Conservation (phyloP, 2,113 vertebrate species). For the Gopherus flavomarginatus region DNA sequence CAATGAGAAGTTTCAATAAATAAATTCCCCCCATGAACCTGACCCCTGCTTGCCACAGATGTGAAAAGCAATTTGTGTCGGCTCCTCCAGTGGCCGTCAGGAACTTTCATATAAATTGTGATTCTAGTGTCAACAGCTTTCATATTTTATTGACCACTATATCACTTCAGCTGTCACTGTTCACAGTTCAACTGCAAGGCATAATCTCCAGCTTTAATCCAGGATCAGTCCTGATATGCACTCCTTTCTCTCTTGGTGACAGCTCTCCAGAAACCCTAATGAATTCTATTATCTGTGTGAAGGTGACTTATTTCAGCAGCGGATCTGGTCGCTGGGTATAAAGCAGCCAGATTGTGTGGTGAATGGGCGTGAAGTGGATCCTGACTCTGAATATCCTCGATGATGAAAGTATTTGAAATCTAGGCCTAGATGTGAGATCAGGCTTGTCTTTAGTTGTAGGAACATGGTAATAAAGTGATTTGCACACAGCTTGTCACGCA, state of each 20-base stretch:
- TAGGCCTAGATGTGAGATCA: background rate
- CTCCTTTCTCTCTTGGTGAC: background rate
- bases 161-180: background rate
- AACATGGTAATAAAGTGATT: background rate
- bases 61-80: background rate
- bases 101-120: background rate
- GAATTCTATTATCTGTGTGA: background rate
- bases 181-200: background rate
- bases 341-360: background rate
- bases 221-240: background rate
- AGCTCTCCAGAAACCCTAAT: background rate
- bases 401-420: background rate
- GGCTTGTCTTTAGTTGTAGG: background rate
- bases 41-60: background rate
- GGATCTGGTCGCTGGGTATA: background rate
- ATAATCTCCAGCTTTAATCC: background rate
- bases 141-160: background rate
- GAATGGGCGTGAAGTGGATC: background rate
- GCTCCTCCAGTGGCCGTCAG: background rate
- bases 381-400: background rate
- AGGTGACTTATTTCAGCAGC: background rate
- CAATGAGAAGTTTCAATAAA: background rate
- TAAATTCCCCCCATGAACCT: background rate
- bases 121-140: background rate
- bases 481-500: background rate